Conservation (phyloP, 2,888 invertebrate species). For the Rotaria sp. region DNA sequence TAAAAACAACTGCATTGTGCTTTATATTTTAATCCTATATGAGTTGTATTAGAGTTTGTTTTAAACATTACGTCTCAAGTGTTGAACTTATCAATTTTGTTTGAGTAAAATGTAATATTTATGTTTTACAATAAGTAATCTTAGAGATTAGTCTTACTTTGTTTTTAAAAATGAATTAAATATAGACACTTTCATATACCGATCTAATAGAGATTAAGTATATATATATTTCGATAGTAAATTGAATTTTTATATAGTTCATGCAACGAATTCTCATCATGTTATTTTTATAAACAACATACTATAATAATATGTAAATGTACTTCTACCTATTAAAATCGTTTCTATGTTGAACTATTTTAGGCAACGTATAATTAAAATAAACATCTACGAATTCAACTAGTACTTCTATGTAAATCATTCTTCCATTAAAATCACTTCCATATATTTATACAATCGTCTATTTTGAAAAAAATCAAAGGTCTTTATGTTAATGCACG, state of each 20-base stretch:
- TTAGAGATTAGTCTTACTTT: neutral
- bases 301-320: no score
- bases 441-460: neutral
- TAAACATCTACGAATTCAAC: neutral
- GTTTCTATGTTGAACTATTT: neutral
- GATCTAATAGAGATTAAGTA: neutral
- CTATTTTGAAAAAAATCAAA: conserved; percentile 8
- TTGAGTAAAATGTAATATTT: neutral
- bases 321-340: no score
- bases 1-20: no score
- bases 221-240: neutral
- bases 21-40: no score
- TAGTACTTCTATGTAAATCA: neutral
- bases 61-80: neutral
- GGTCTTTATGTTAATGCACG: neutral
- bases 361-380: neutral
- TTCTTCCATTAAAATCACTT: neutral
- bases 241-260: neutral
- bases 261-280: no score
- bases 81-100: neutral
- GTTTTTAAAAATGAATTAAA: neutral
- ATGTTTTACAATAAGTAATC: neutral
- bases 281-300: no score
- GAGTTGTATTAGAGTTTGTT: neutral
- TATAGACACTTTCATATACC: neutral